Evolutionary conservation across 2,888 invertebrate genomes (phyloP).

Genomic region (Drosophila infuscata): DNA sequence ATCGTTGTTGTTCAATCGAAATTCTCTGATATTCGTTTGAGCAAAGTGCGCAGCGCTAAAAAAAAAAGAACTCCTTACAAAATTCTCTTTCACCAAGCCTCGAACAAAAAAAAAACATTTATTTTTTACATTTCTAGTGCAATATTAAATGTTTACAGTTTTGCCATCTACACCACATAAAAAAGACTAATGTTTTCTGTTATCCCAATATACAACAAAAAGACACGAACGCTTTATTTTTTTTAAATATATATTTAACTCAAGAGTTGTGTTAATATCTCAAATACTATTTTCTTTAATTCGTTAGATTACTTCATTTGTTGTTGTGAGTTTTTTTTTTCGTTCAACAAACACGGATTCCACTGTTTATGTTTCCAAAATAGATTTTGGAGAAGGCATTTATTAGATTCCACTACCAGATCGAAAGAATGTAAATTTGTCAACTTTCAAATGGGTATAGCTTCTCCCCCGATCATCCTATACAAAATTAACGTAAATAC

Average conservation of each 20-base stretch:
- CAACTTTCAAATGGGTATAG: neutral
- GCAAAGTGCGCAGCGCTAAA: neutral
- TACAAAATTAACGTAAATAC: neutral
- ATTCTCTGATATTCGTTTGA: constrained; percentile 79
- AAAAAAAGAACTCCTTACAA: constrained; percentile 10
- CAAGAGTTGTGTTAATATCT: constrained; percentile 21
- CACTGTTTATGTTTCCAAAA: constrained; percentile 3
- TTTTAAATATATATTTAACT: neutral
- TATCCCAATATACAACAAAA: constrained; percentile 8
- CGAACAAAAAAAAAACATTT: neutral
- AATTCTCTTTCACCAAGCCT: constrained; percentile 25
- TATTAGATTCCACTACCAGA: neutral
- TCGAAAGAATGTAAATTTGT: neutral
- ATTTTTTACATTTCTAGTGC: constrained; percentile 61
- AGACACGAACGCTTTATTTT: constrained; percentile 18
- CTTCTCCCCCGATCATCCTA: neutral
- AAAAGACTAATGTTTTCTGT: constrained; percentile 16
- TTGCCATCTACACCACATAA: constrained; percentile 18
- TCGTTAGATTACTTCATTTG: constrained; percentile 28
- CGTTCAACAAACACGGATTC: constrained; percentile 8
- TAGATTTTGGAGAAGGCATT: neutral
- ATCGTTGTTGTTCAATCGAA: constrained; percentile 82
- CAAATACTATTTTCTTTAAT: constrained; percentile 12
- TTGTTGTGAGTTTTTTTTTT: constrained; percentile 12
- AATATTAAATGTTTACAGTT: constrained; percentile 63